Base-by-base conservation (phyloP, 92 coral and sea anemone genomes). In the Heteractis magnifica region DNA sequence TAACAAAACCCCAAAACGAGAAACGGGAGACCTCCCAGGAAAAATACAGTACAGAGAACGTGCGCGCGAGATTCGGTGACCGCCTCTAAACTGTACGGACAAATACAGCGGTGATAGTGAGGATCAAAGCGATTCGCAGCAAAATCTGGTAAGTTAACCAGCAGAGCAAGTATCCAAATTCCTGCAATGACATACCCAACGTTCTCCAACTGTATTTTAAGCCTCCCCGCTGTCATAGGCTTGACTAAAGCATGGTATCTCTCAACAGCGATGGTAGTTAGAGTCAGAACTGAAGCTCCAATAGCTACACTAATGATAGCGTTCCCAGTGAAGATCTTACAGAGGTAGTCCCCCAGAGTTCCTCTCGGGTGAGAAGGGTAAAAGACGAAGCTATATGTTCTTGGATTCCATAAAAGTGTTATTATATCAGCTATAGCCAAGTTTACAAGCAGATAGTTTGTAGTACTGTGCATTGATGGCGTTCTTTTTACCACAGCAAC, bases 171-270 rank as follows among this genome's bases (percentile, higher is more conserved):
- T 10, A 78, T 9, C 97, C 97, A 93, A 19, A 90, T 56, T 16
- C 65, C 50, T 18, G 81, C 75, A 73, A 91, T 78, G 26, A 84
- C 94, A 48, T 90, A 83, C 55, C 86, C 64, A 0, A 93, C 82
- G 20, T 68, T 84, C 79, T 91, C 94, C 0, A 50, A 18, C 65
- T 74, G 85, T 4, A 93, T 72, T 8, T 90, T 83, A 1, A 88
- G 81, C 50, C 26, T 83, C 50, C 65, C 83, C 0, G 78, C 65
- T 4, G 72, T 48, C 94, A 90, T 86, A 0, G 97, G 94, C 51
- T 93, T 93, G 59, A 93, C 87, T 0, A 93, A 20, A 8, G 97
- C 97, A 72, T 93, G 92, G 79, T 93, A 90, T n/a, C 97, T 81
- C 68, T 93, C 97, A 10, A 89, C 75, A 5, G 97, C 94, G 5